Evolutionary conservation across 2,113 vertebrate species (phyloP).

Genomic region (Chaetodon trifascialis): DNA sequence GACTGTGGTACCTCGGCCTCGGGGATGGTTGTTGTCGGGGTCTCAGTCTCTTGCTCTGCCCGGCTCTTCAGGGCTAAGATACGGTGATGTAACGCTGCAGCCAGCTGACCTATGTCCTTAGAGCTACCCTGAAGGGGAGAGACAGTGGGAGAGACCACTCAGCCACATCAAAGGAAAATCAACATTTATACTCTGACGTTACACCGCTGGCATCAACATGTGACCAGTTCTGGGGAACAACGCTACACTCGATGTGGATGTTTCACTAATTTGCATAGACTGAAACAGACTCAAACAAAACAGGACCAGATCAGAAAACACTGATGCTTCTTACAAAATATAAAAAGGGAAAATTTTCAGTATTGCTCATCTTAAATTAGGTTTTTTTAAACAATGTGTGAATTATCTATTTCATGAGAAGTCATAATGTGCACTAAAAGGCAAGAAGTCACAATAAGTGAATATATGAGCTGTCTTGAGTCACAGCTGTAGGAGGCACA

Average conservation of each 20-base stretch:
- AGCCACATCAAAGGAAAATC: not conserved
- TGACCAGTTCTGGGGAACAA: not conserved
- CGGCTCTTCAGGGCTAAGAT: slow-evolving; percentile 94
- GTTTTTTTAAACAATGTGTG: no score
- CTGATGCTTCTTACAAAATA: no score
- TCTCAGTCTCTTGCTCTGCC: slow-evolving; percentile 92
- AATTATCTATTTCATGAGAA: no score
- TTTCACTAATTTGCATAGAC: not conserved
- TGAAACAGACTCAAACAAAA: not conserved
- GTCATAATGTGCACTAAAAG: no score
- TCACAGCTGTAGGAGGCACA: no score
- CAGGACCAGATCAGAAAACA: not conserved
- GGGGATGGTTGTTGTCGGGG: slow-evolving; percentile 81
- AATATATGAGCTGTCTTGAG: no score
- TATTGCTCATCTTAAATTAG: no score
- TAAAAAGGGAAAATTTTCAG: no score
- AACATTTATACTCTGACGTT: not conserved
- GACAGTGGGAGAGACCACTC: slow-evolving; percentile 8
- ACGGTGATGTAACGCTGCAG: slow-evolving; percentile 94
- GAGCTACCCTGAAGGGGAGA: slow-evolving; percentile 90
- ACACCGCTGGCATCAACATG: not conserved
- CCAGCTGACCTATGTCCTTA: slow-evolving; percentile 96
- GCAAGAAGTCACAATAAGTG: no score
- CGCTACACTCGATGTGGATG: not conserved
- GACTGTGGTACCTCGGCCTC: slow-evolving; percentile 90